Evolutionary conservation across 2,113 vertebrate genomes (phyloP).

Genomic region (Maccullochella peelii): DNA sequence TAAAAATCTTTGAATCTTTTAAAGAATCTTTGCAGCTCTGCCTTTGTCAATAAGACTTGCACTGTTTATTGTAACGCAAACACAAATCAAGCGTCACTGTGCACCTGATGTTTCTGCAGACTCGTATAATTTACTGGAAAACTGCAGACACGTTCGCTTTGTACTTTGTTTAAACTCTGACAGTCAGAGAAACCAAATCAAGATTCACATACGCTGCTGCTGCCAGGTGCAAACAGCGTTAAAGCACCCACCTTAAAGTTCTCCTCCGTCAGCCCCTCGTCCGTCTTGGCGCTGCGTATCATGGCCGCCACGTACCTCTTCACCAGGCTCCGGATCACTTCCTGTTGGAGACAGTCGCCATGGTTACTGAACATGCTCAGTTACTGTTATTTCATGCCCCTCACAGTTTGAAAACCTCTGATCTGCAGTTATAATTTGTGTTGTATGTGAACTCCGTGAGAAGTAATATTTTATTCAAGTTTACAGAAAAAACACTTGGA

Average conservation of each 20-base stretch:
- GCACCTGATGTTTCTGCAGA: neutral
- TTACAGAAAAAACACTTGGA: too few relatives aligned
- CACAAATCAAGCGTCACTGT: neutral
- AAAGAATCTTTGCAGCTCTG: neutral
- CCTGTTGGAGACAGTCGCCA: constrained; percentile 81
- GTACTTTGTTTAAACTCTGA: neutral
- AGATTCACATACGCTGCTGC: too few relatives aligned
- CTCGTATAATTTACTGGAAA: neutral
- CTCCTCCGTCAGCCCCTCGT: constrained; percentile 96
- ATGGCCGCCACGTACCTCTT: constrained; percentile 97
- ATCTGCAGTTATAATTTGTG: neutral
- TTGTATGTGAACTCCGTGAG: too few relatives aligned
- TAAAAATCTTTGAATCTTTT: constrained; percentile 15
- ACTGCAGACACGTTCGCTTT: neutral
- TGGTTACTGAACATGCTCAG: constrained; percentile 5
- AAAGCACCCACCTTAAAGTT: constrained; percentile 92
- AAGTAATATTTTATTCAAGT: too few relatives aligned
- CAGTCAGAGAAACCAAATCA: too few relatives aligned
- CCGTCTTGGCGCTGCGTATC: constrained; percentile 97
- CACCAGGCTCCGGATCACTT: constrained; percentile 95
- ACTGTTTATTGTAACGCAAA: neutral
- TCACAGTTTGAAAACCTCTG: neutral
- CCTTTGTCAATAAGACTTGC: neutral
- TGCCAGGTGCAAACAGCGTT: too few relatives aligned
- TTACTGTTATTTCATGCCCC: neutral